A percentile compares a stretch with the other conserved stretches of the same genome.
phyloP scores from a whole-genome alignment of 2,888 invertebrate species.

The Galeruca laticollis region DNA sequence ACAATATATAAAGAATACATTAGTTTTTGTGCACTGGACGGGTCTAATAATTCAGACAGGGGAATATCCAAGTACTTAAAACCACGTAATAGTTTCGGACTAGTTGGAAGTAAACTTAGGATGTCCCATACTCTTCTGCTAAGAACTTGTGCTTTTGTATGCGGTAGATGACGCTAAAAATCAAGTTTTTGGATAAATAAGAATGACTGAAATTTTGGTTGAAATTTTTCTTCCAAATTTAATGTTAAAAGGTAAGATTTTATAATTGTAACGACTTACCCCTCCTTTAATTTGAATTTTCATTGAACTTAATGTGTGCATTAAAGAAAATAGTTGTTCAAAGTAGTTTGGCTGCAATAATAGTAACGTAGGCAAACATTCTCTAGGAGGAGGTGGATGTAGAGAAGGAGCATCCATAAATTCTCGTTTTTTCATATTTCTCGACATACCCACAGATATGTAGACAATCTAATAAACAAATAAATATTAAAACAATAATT shows the following conservation, averaged over 20 bases:
- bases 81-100: conserved; percentile 85
- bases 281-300: conserved; percentile 81
- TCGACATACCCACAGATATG: conserved; percentile 86
- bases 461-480: conserved; percentile 76
- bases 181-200: background rate
- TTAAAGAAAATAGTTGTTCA: conserved; percentile 89
- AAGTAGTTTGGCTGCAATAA: conserved; percentile 89
- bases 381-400: conserved; percentile 87
- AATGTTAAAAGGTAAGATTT: background rate
- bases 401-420: conserved; percentile 86
- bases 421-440: conserved; percentile 71
- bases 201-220: conserved; percentile 27
- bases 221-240: background rate
- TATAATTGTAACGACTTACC: conserved; percentile 63
- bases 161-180: conserved; percentile 76
- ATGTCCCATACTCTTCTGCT: conserved; percentile 96
- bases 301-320: conserved; percentile 91
- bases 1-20: conserved; percentile 96
- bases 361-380: conserved; percentile 86
- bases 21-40: conserved; percentile 90
- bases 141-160: conserved; percentile 89
- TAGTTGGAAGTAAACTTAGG: conserved; percentile 90
- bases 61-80: conserved; percentile 83
- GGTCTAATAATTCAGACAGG: conserved; percentile 83
- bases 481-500: conserved; percentile 58